Percentiles rank a stretch among this genome's conserved stretches.
Conservation (phyloP, 1,140 invertebrate species). For the Caenorhabditis tropicalis region DNA sequence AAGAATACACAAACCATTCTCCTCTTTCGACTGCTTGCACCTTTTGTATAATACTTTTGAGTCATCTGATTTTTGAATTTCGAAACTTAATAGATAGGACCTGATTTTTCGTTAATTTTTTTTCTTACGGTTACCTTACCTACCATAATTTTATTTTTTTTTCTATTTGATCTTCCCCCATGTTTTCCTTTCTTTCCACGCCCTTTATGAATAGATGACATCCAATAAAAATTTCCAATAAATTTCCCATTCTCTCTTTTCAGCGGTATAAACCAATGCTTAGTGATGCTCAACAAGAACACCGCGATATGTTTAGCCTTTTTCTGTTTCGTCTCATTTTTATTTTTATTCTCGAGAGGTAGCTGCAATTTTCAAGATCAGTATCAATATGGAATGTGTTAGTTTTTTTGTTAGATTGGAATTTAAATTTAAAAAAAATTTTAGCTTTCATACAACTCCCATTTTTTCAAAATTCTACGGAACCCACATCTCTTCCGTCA, state of each 20-base stretch:
- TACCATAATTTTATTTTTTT: too few relatives aligned
- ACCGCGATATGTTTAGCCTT: not conserved
- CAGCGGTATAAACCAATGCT: not conserved
- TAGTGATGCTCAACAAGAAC: not conserved
- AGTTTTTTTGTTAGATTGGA: not conserved
- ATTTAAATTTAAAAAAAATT: not conserved
- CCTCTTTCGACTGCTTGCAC: too few relatives aligned
- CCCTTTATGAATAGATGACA: too few relatives aligned
- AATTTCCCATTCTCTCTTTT: not conserved
- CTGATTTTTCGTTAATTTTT: too few relatives aligned
- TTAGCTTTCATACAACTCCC: not conserved
- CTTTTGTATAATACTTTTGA: too few relatives aligned
- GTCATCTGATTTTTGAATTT: too few relatives aligned
- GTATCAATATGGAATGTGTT: not conserved
- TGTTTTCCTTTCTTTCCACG: too few relatives aligned
- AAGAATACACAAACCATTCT: not conserved
- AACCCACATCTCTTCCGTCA: not conserved
- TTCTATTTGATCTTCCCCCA: too few relatives aligned
- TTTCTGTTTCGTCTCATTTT: not conserved
- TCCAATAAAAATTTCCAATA: too few relatives aligned
- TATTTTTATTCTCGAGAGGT: not conserved
- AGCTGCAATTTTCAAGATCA: not conserved
- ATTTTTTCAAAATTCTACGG: not conserved
- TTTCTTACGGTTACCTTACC: too few relatives aligned
- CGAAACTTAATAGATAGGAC: too few relatives aligned